Percentiles rank a stretch among this genome's conserved stretches.
Evolutionary conservation across 1,140 invertebrate genomes (phyloP).

Genomic region (Cephus cinctus): DNA sequence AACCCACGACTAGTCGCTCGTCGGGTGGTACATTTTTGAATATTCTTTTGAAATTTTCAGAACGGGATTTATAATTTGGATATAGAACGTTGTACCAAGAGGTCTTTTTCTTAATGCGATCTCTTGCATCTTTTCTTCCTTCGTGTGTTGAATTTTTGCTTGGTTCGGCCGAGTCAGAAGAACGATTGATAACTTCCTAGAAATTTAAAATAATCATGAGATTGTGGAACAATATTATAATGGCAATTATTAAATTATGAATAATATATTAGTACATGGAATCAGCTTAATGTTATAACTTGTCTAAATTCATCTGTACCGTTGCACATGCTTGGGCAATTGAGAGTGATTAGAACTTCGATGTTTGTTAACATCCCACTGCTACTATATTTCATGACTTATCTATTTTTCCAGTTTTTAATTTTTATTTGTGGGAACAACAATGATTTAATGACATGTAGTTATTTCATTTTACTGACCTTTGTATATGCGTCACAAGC

Average conservation of each 20-base stretch:
- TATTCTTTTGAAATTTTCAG: slow-evolving; percentile 87
- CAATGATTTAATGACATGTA: no score
- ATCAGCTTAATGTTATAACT: no score
- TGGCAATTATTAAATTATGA: background rate
- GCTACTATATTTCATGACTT: no score
- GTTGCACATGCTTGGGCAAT: no score
- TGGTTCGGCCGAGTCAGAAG: slow-evolving; percentile 38
- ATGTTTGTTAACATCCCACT: no score
- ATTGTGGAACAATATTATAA: background rate
- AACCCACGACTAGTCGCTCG: slow-evolving; percentile 90
- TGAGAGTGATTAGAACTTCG: no score
- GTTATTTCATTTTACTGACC: no score
- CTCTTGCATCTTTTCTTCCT: slow-evolving; percentile 32
- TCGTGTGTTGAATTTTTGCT: slow-evolving; percentile 34
- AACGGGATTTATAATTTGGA: slow-evolving; percentile 90
- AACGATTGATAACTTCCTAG: slow-evolving; percentile 34
- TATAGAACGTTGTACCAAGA: slow-evolving; percentile 85
- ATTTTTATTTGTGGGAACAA: no score
- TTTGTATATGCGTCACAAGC: no score
- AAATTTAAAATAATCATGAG: slow-evolving; percentile 7
- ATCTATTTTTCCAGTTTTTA: no score
- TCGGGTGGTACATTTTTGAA: slow-evolving; percentile 90
- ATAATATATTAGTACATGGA: slow-evolving; percentile 1
- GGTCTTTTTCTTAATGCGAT: slow-evolving; percentile 73
- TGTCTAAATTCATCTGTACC: no score